Percentiles rank a stretch among this genome's conserved stretches.
phyloP scores from a whole-genome alignment of 1,140 invertebrate genomes.

The Pseudomyrmex concolor region DNA sequence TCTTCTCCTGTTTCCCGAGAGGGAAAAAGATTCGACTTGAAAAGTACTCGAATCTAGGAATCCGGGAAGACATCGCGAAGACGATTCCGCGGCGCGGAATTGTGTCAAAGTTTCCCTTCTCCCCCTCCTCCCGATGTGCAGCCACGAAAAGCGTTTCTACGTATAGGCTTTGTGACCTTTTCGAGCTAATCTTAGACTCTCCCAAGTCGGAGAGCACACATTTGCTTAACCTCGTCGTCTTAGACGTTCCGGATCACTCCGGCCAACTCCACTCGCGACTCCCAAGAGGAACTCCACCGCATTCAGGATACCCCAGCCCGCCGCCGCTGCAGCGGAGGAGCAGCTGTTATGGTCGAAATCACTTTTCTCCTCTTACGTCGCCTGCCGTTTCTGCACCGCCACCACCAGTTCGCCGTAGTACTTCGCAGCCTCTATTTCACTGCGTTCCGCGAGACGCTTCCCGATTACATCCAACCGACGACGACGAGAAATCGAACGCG shows the following conservation, averaged over 20 bases:
- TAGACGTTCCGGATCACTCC: conserved; percentile 67
- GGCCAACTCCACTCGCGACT: conserved; percentile 62
- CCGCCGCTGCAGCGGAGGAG: conserved; percentile 58
- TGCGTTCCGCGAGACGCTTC: conserved; percentile 51
- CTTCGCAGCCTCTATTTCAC: conserved; percentile 70
- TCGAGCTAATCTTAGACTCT: conserved; percentile 71
- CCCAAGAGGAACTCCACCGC: conserved; percentile 63
- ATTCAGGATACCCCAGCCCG: conserved; percentile 63
- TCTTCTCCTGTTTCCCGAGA: conserved; percentile 17
- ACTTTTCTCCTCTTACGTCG: conserved; percentile 59
- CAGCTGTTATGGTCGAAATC: conserved; percentile 74
- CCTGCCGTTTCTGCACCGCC: neutral
- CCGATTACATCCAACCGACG: conserved; percentile 64
- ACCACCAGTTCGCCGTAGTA: neutral
- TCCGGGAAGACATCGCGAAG: conserved; percentile 30
- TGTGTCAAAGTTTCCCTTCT: conserved; percentile 61
- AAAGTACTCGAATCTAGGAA: conserved; percentile 50
- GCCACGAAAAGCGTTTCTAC: conserved; percentile 11
- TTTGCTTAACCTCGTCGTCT: conserved; percentile 72
- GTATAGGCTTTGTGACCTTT: conserved; percentile 67
- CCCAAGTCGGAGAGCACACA: conserved; percentile 61
- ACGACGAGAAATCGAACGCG: conserved; percentile 8
- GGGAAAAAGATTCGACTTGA: conserved; percentile 28
- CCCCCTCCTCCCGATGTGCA: conserved; percentile 33
- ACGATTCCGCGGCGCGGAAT: conserved; percentile 43